These are phyloP conservation scores for Aurelia sp. DNA, from an alignment of 30 jellyfish, hydroid and myxozoan species.

Conservation along the genomic window DNA sequence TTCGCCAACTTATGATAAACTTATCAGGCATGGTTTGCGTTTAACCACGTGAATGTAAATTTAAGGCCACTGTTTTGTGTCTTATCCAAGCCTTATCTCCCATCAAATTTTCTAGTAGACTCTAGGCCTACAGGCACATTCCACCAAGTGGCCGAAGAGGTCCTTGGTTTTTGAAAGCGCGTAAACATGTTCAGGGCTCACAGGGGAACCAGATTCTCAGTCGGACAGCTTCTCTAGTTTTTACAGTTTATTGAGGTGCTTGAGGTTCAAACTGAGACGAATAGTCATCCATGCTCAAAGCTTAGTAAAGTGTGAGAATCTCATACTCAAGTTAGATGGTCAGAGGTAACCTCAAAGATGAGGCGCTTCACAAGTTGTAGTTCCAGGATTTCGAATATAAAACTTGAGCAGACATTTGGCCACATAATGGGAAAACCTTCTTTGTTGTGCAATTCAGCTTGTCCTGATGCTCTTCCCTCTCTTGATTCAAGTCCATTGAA, in stretches of 20 bases:
- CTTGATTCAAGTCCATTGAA: neutral
- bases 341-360: neutral
- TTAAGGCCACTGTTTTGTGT: neutral
- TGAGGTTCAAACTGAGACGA: too few relatives aligned
- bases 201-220: too few relatives aligned
- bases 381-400: neutral
- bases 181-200: too few relatives aligned
- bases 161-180: neutral
- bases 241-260: too few relatives aligned
- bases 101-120: neutral
- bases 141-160: neutral
- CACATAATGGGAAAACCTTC: too few relatives aligned
- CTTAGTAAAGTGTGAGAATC: too few relatives aligned
- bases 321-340: too few relatives aligned
- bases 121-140: neutral
- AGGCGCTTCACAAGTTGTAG: neutral
- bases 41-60: neutral
- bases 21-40: conserved; percentile 1
- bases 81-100: neutral
- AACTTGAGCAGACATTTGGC: too few relatives aligned
- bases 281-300: too few relatives aligned
- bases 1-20: neutral
- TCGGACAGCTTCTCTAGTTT: too few relatives aligned
- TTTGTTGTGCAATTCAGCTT: too few relatives aligned
- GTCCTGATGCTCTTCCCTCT: neutral